These are phyloP conservation scores for Gila robusta DNA, from an alignment of 2,797 vertebrate genomes.

Conservation along the genomic window DNA sequence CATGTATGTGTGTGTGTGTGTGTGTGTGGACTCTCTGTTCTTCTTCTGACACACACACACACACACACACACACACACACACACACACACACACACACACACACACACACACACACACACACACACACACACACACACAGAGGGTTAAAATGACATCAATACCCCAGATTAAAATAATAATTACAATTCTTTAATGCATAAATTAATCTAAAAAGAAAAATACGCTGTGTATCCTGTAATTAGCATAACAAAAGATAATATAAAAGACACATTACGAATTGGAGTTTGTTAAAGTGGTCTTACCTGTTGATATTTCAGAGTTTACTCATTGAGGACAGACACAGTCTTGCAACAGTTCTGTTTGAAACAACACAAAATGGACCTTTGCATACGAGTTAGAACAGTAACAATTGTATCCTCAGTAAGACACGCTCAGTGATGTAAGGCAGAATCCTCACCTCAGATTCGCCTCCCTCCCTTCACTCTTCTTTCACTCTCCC, in stretches of 20 bases:
- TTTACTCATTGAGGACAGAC: slow-evolving; percentile 19
- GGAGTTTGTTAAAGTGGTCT: slow-evolving; percentile 17
- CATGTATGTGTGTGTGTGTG: not conserved
- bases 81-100: too few relatives aligned
- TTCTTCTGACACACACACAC: too few relatives aligned
- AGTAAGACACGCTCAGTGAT: slow-evolving; percentile 34
- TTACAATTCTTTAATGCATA: too few relatives aligned
- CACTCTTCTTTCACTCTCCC: slow-evolving; percentile 26
- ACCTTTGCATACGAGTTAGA: slow-evolving; percentile 23
- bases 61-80: too few relatives aligned
- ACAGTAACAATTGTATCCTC: slow-evolving; percentile 34
- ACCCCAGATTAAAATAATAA: not conserved
- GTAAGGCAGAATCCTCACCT: slow-evolving; percentile 36
- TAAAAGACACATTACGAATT: not conserved
- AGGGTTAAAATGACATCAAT: not conserved
- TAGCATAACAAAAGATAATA: not conserved
- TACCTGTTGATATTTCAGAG: slow-evolving; percentile 38
- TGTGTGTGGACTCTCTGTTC: too few relatives aligned
- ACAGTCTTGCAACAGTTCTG: not conserved
- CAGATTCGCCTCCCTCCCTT: slow-evolving; percentile 33
- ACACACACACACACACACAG: slow-evolving; percentile 12
- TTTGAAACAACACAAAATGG: slow-evolving; percentile 15
- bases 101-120: not conserved
- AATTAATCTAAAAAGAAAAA: not conserved
- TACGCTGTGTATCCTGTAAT: not conserved